Evolutionary conservation across 2,888 invertebrate species (phyloP).

Genomic region (Heliconius ethilla): DNA sequence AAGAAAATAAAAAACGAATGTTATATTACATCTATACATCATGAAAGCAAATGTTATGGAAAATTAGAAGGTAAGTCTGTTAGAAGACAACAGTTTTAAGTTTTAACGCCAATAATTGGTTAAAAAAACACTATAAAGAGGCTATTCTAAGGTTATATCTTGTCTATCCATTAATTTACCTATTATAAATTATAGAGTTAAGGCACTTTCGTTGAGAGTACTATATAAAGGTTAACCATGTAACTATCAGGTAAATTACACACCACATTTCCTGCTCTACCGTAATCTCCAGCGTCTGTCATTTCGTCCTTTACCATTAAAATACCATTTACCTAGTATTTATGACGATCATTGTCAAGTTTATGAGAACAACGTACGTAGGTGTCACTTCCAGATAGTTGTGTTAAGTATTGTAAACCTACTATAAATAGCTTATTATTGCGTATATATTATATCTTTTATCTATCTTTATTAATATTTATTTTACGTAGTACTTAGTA

Average conservation of each 20-base stretch:
- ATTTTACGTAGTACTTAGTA: too few species aligned
- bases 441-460: background rate
- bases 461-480: background rate
- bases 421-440: background rate
- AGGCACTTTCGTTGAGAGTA: background rate
- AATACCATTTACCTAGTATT: slow-evolving; percentile 40
- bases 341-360: slow-evolving; percentile 48
- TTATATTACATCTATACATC: too few species aligned
- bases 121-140: background rate
- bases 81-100: background rate
- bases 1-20: too few species aligned
- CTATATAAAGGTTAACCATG: background rate
- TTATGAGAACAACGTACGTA: slow-evolving; percentile 48
- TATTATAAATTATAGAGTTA: background rate
- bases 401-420: background rate
- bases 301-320: slow-evolving; percentile 45
- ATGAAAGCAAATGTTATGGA: too few species aligned
- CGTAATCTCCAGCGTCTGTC: slow-evolving; percentile 5
- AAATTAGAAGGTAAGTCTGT: background rate
- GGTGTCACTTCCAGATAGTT: slow-evolving; percentile 37
- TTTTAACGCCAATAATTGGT: background rate
- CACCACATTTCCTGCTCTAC: slow-evolving; percentile 2
- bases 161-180: background rate
- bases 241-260: slow-evolving; percentile 2
- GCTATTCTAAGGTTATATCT: background rate